phyloP scores from a whole-genome alignment of 2,113 vertebrate species.

The Tragelaphus imberbis region DNA sequence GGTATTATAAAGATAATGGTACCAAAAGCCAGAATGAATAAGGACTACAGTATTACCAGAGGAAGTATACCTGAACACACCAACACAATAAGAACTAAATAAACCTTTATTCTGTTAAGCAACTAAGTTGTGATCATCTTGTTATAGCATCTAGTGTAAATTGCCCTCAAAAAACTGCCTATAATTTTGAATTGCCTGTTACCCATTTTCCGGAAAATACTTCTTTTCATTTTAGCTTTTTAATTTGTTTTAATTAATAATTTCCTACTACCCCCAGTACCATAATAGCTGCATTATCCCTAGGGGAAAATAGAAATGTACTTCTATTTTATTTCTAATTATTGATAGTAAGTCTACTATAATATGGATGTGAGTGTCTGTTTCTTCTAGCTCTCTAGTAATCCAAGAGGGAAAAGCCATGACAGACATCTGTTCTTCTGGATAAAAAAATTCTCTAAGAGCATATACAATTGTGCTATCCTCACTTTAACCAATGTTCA shows the following conservation, averaged over 20 bases:
- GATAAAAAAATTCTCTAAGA: not conserved
- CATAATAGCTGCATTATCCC: not conserved
- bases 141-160: not conserved
- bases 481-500: not conserved
- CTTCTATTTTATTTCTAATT: not conserved
- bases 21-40: not conserved
- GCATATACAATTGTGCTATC: not conserved
- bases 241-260: not conserved
- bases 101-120: not conserved
- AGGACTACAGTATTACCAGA: not conserved
- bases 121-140: not conserved
- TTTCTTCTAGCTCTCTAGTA: not conserved
- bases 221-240: not conserved
- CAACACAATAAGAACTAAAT: not conserved
- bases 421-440: not conserved
- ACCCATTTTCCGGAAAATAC: not conserved
- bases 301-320: not conserved
- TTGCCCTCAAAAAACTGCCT: not conserved
- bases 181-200: not conserved
- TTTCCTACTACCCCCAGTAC: not conserved
- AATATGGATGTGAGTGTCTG: accelerated
- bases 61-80: not conserved
- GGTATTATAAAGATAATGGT: not conserved
- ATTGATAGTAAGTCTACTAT: not conserved
- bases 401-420: not conserved